Evolutionary conservation across 2,797 vertebrate genomes (phyloP), one percentile per base, ranked within the genome.

Genomic region (Pseudomugil gertrudae): DNA sequence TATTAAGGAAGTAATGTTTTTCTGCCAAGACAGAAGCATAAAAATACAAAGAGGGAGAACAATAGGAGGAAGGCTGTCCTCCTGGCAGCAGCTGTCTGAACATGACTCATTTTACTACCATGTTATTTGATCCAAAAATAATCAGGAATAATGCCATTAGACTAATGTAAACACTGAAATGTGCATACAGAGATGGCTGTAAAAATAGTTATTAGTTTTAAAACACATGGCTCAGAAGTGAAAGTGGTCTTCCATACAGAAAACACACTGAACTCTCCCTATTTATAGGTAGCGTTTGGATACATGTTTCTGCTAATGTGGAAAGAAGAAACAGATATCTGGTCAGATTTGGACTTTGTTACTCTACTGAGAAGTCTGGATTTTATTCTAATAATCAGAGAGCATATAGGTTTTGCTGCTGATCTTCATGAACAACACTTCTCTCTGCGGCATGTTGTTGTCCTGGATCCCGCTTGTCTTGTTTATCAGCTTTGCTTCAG

Each of bases 401-500:
- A 35, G 13, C 13, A 36, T 14, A 17, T 38, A 38, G 17, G 15
- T 17, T 17, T 13, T 38, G 15, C 4, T 36, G 35, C 15, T 11
- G 36, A 17, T 38, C 36, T 17, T 38, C 5, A 17, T 17, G 2
- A 38, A 17, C 36, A 38, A 36, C 35, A 36, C 10, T 21, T 32
- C 47, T 45, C 43, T 40, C 24, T 14, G 32, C 26, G 69, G 35
- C 58, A 57, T 64, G 38, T 65, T 57, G 38, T 36, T 17, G 64
- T 57, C 15, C 68, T 26, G 32, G 30, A 21, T 52, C 38, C 23
- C 36, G 29, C 78, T 76, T 55, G 17, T 48, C 30, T 60, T 83
- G 75, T 83, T 79, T 79, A 76, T 60, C 63, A 45, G 35, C 61
- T 54, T 53, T 32, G 64, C 57, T 26, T 53, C 35, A 11, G 53